Evolutionary conservation across 1,140 invertebrate species (phyloP).

Genomic region (Arctopsyche grandis): DNA sequence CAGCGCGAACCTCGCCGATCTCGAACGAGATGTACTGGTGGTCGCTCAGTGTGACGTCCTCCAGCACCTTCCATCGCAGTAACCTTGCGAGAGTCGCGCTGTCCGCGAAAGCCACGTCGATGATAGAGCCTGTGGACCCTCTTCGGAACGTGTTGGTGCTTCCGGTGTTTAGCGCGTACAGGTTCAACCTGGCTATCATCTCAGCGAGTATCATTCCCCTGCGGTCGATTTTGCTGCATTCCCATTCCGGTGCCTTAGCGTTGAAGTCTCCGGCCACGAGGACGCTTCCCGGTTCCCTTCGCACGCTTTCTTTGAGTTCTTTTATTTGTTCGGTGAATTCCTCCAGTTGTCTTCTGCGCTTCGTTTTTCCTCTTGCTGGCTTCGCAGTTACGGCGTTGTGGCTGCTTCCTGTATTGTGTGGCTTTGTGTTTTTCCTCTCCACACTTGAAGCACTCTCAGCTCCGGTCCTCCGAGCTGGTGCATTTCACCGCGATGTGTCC

Average conservation of each 20-base stretch:
- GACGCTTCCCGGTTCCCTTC: background rate
- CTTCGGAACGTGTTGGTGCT: background rate
- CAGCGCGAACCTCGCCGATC: background rate
- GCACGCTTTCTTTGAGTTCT: background rate
- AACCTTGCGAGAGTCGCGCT: too few relatives aligned
- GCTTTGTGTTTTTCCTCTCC: too few relatives aligned
- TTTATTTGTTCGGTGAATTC: background rate
- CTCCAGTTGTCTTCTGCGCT: too few relatives aligned
- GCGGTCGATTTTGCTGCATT: constrained; percentile 38
- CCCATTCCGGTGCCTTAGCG: constrained; percentile 47
- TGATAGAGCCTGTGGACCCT: background rate
- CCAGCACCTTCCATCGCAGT: background rate
- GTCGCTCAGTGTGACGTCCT: constrained; percentile 40
- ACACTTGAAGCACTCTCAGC: too few relatives aligned
- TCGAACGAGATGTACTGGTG: constrained; percentile 46
- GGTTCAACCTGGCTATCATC: background rate
- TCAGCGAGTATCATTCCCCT: constrained; percentile 37
- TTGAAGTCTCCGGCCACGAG: constrained; percentile 53
- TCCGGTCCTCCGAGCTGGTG: too few relatives aligned
- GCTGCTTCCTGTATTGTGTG: too few relatives aligned
- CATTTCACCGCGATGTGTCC: too few relatives aligned
- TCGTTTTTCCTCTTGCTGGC: too few relatives aligned
- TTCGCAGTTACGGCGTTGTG: too few relatives aligned
- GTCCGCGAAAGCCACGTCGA: too few relatives aligned
- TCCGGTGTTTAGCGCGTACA: background rate